Percentiles rank a stretch among this genome's conserved stretches.
These are phyloP conservation scores for Cenopis cana DNA, from an alignment of 2,888 invertebrate species.

Conservation along the genomic window DNA sequence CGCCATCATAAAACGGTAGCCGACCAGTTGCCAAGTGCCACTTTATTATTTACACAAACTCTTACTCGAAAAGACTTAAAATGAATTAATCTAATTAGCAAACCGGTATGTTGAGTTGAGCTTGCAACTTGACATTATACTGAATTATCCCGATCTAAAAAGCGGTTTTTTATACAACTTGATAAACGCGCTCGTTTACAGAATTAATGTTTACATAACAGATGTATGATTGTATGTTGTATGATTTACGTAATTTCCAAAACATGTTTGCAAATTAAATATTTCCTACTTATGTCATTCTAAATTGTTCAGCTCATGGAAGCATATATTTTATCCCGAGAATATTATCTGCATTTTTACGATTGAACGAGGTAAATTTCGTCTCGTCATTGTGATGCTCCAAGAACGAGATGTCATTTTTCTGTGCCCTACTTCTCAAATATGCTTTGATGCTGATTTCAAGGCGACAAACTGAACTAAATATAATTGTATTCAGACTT, in stretches of 20 bases:
- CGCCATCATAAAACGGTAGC: constrained; percentile 25
- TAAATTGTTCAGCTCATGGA: no score
- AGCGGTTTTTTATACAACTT: background rate
- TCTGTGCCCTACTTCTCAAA: background rate
- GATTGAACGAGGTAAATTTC: no score
- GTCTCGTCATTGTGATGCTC: no score
- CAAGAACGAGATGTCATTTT: no score
- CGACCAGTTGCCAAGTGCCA: constrained; percentile 10
- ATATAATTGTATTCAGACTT: background rate
- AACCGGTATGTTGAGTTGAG: constrained; percentile 22
- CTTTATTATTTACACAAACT: constrained; percentile 24
- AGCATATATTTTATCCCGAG: no score
- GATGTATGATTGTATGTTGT: no score
- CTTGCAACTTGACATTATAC: constrained; percentile 22
- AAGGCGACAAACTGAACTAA: background rate
- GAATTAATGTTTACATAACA: background rate
- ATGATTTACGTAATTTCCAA: no score
- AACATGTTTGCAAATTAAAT: no score
- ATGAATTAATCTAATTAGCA: constrained; percentile 38
- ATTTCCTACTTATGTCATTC: no score
- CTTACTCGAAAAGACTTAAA: constrained; percentile 20
- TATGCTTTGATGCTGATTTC: background rate
- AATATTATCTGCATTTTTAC: no score
- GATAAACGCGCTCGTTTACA: background rate
- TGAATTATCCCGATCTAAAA: constrained; percentile 3